Evolutionary conservation across 2,113 vertebrate species (phyloP).

Genomic region (Circaetus gallicus): DNA sequence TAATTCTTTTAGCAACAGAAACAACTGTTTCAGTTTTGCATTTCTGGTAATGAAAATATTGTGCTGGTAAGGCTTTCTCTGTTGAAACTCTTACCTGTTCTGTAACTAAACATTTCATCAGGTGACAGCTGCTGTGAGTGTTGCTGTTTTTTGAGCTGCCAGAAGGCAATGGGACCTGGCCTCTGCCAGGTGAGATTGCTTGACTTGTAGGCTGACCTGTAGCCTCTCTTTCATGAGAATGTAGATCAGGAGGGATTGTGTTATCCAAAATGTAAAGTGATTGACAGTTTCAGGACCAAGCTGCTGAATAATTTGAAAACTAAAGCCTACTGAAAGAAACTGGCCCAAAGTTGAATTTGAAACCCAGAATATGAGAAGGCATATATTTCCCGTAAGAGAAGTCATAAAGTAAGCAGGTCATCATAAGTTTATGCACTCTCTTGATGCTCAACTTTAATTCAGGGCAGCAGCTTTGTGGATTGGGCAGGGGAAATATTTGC

Average conservation of each 20-base stretch:
- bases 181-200: neutral
- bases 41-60: neutral
- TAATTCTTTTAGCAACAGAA: neutral
- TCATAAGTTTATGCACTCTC: neutral
- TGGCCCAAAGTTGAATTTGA: neutral
- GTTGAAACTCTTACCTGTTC: neutral
- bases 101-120: neutral
- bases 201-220: neutral
- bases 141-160: neutral
- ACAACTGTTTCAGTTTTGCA: neutral
- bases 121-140: neutral
- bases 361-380: neutral
- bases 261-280: neutral
- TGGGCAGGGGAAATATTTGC: neutral
- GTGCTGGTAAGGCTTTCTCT: neutral
- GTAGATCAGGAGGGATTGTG: neutral
- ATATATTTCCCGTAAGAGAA: neutral
- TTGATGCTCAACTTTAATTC: neutral
- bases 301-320: neutral
- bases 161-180: neutral
- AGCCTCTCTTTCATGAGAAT: neutral
- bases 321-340: neutral
- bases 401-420: neutral
- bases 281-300: neutral
- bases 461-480: neutral